phyloP scores from a whole-genome alignment of 2,888 invertebrate species.

The Neuroscelio doddi region DNA sequence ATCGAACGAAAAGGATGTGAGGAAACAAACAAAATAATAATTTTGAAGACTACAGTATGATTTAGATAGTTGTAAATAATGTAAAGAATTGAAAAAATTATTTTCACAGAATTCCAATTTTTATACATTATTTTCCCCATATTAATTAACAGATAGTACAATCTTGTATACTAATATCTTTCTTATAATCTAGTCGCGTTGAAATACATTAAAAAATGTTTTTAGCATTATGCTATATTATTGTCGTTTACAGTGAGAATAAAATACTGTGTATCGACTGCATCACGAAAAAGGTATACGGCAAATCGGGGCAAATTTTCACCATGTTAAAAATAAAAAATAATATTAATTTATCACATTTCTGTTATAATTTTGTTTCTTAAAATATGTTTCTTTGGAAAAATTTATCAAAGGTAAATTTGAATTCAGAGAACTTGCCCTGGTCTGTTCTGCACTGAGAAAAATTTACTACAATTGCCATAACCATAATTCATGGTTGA shows the following conservation, averaged over 20 bases:
- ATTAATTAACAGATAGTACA: slow-evolving; percentile 7
- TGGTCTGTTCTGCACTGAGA: background rate
- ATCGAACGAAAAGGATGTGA: no score
- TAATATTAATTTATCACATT: no score
- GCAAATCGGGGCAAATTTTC: no score
- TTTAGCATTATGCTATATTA: slow-evolving; percentile 20
- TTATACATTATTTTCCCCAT: background rate
- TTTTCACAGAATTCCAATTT: no score
- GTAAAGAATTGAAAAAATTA: no score
- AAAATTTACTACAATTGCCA: background rate
- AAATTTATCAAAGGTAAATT: background rate
- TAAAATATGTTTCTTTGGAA: background rate
- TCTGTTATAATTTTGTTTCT: no score
- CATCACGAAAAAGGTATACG: no score
- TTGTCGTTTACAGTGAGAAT: slow-evolving; percentile 40
- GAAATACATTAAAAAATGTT: slow-evolving; percentile 31
- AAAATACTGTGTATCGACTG: slow-evolving; percentile 14
- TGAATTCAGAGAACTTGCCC: background rate
- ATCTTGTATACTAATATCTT: background rate
- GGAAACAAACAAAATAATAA: no score
- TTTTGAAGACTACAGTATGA: no score
- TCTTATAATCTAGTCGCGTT: background rate
- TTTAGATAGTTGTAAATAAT: no score
- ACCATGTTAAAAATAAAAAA: no score
- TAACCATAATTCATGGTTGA: background rate